phyloP scores from a whole-genome alignment of 2,888 invertebrate species.

The Mesoligia furuncula region DNA sequence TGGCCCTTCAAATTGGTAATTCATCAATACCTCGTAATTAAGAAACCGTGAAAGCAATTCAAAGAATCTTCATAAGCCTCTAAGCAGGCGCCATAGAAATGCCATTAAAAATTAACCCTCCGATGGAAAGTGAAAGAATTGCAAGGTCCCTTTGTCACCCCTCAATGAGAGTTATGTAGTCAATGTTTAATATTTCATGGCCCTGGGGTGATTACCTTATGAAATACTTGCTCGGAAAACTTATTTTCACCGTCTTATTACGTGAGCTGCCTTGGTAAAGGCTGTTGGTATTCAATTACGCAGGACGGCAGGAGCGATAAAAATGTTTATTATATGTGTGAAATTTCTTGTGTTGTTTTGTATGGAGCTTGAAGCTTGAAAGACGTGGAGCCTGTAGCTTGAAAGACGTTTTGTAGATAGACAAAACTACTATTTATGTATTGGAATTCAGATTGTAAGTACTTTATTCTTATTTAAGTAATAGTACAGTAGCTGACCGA shows the following conservation, averaged over 20 bases:
- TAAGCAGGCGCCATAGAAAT: slow-evolving; percentile 38
- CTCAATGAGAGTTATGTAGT: slow-evolving; percentile 15
- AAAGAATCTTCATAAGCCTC: slow-evolving; percentile 23
- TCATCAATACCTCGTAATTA: slow-evolving; percentile 38
- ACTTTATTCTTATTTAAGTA: neutral
- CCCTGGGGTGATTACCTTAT: slow-evolving; percentile 24
- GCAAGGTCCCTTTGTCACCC: slow-evolving; percentile 38
- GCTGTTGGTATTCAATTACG: slow-evolving; percentile 14
- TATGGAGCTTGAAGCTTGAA: neutral
- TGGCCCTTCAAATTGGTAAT: slow-evolving; percentile 19
- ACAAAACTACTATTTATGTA: slow-evolving; percentile 18
- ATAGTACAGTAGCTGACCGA: too few species aligned
- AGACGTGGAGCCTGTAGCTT: neutral
- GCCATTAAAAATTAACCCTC: slow-evolving; percentile 49
- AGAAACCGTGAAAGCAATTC: slow-evolving; percentile 32
- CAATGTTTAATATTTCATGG: slow-evolving; percentile 27
- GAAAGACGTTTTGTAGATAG: neutral
- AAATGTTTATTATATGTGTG: neutral
- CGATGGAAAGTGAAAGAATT: slow-evolving; percentile 43
- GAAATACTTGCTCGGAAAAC: slow-evolving; percentile 49
- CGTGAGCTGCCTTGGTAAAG: slow-evolving; percentile 15
- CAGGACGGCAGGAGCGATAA: too few species aligned
- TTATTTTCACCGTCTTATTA: slow-evolving; percentile 35
- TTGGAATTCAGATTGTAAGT: slow-evolving; percentile 36
- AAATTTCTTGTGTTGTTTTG: neutral